Base-by-base conservation (phyloP, 1,140 invertebrate species). In the Armadillidium nasatum region DNA sequence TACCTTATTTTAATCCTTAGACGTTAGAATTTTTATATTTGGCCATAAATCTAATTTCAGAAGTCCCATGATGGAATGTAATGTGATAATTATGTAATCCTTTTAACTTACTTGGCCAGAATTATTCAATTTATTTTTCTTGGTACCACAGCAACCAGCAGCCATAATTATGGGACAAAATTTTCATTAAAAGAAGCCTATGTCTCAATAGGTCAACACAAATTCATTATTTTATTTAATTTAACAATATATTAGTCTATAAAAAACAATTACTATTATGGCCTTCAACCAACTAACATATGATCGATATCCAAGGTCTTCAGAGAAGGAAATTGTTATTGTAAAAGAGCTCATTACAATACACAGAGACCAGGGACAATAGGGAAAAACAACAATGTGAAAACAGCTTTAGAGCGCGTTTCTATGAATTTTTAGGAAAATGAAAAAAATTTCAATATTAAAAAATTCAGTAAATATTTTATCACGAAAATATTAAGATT, bases 41-140 rank as follows among this genome's bases (percentile, higher is more conserved):
- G 33, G 33, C 33, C 33, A 33, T 33, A 33, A 33, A 33, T 33
- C 33, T 33, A 33, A 33, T 33, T 33, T 3, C 6, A 33, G 33
- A 33, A 3, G 33, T 33, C 33, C 33, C 33, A 6, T 33, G 33
- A 33, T 33, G 33, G 1, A 33, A 33, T 33, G 33, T 33, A 33
- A 33, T 33, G 33, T 33, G 33, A 33, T 1, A 33, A 33, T 33
- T 33, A 1, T 33, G 33, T 33, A 33, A 33, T 33, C 33, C 1
- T 33, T 33, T 3, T 33, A 33, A 33, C 73, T 75, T 33, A 75
- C 73, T 67, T 75, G 73, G 15, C 73, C 73, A 68, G 43, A 68
- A n/a, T 54, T 54, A 75, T 45, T 75, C 73, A 75, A 46, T 75
- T 75, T 75, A 45, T 33, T 66, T 75, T 75, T 75, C 68, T 75